Percentiles rank a stretch among this genome's conserved stretches.
phyloP scores from a whole-genome alignment of 1,140 invertebrate genomes.

The Callitettix versicolor region DNA sequence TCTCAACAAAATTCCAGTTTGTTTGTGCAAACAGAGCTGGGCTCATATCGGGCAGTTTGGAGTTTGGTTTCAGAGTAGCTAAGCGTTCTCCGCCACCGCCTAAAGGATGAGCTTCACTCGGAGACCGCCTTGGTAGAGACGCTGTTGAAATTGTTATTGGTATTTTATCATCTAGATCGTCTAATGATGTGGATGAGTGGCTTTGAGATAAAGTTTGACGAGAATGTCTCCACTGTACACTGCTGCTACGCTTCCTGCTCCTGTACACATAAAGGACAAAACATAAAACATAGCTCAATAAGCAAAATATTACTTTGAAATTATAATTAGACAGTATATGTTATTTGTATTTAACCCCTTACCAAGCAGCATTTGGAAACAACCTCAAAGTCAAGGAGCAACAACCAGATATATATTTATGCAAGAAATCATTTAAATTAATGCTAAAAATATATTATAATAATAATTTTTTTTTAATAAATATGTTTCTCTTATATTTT shows the following conservation, averaged over 20 bases:
- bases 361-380: too few relatives aligned
- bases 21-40: constrained; percentile 88
- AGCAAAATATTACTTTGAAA: too few relatives aligned
- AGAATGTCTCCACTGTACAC: constrained; percentile 26
- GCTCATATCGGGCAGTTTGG: constrained; percentile 43
- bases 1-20: constrained; percentile 97
- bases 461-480: too few relatives aligned
- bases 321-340: too few relatives aligned
- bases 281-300: too few relatives aligned
- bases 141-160: not conserved
- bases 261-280: constrained; percentile 14
- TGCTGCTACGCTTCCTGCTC: constrained; percentile 22
- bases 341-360: too few relatives aligned
- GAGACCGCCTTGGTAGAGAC: not conserved
- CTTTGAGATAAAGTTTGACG: constrained; percentile 32
- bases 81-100: constrained; percentile 1
- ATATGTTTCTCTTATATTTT: too few relatives aligned
- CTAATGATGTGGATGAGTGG: constrained; percentile 22
- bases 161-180: constrained; percentile 3
- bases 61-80: constrained; percentile 9
- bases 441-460: too few relatives aligned
- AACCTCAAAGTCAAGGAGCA: too few relatives aligned
- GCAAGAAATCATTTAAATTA: too few relatives aligned
- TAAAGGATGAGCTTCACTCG: constrained; percentile 23
- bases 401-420: too few relatives aligned